phyloP scores from a whole-genome alignment of 2,888 invertebrate species.

The Pristionchus arcanus region DNA sequence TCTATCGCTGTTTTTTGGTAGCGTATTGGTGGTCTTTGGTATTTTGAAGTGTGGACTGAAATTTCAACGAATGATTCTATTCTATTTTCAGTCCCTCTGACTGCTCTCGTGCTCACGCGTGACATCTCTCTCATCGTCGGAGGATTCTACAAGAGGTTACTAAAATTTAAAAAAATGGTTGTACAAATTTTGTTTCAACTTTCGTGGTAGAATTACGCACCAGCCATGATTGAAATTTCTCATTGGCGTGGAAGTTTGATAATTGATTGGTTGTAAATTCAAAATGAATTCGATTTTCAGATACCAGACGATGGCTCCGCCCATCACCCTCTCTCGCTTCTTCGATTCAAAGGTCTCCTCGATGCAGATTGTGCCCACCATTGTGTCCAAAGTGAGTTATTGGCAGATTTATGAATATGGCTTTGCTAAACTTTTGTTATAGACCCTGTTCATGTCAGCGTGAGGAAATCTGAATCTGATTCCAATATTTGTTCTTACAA shows the following conservation, averaged over 20 bases:
- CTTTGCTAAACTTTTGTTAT: too few species aligned
- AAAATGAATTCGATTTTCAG: neutral
- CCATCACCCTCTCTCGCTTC: constrained; percentile 67
- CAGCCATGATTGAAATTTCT: neutral
- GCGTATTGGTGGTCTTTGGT: too few species aligned
- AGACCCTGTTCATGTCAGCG: too few species aligned
- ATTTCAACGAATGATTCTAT: neutral
- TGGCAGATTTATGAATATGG: too few species aligned
- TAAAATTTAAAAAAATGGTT: constrained; percentile 80
- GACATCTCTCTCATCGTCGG: constrained; percentile 90
- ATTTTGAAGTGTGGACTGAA: too few species aligned
- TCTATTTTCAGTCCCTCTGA: constrained; percentile 81
- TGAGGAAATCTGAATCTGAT: too few species aligned
- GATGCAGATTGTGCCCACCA: constrained; percentile 88
- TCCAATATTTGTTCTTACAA: too few species aligned
- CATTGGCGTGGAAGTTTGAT: neutral
- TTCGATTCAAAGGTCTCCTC: constrained; percentile 77
- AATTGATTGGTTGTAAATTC: neutral
- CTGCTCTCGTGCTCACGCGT: constrained; percentile 89
- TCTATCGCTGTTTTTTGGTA: too few species aligned
- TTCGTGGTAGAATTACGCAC: neutral
- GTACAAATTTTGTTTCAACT: neutral
- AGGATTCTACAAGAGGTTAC: constrained; percentile 90
- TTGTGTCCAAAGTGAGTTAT: constrained; percentile 90
- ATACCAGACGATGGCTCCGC: constrained; percentile 79